Conservation (phyloP, 2,888 invertebrate genomes). For the Taphrorychus bicolor region DNA sequence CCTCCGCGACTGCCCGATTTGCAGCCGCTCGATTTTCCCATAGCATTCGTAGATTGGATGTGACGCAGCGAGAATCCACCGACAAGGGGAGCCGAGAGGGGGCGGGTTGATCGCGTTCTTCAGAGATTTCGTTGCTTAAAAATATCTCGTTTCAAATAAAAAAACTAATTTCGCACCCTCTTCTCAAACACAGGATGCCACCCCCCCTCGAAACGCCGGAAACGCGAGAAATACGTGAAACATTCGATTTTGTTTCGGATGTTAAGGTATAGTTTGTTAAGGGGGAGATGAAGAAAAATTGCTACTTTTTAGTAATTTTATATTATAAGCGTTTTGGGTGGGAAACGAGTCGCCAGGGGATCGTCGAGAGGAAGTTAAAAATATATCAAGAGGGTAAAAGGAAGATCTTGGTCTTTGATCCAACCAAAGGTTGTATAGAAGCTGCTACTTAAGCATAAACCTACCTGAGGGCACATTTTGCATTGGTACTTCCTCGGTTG, state of each 20-base stretch:
- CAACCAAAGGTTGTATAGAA: neutral
- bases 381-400: too few relatives aligned
- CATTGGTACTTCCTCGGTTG: slow-evolving; percentile 84
- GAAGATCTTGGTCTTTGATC: too few relatives aligned
- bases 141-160: slow-evolving; percentile 55
- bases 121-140: slow-evolving; percentile 43
- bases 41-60: slow-evolving; percentile 42
- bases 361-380: slow-evolving; percentile 22
- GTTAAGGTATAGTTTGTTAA: slow-evolving; percentile 17
- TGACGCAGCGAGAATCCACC: slow-evolving; percentile 38
- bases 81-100: slow-evolving; percentile 24
- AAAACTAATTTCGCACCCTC: slow-evolving; percentile 55
- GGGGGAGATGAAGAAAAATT: slow-evolving; percentile 27
- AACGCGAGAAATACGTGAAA: slow-evolving; percentile 46
- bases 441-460: slow-evolving; percentile 49
- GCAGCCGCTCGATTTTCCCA: slow-evolving; percentile 44
- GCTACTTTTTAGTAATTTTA: slow-evolving; percentile 31
- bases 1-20: slow-evolving; percentile 21
- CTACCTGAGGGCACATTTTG: slow-evolving; percentile 97
- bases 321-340: too few relatives aligned
- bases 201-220: slow-evolving; percentile 49
- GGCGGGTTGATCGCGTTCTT: too few relatives aligned
- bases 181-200: slow-evolving; percentile 46
- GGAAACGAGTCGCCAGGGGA: slow-evolving; percentile 16
- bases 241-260: slow-evolving; percentile 45